Conservation (phyloP, 1,140 invertebrate species). For the Lerema accius region DNA sequence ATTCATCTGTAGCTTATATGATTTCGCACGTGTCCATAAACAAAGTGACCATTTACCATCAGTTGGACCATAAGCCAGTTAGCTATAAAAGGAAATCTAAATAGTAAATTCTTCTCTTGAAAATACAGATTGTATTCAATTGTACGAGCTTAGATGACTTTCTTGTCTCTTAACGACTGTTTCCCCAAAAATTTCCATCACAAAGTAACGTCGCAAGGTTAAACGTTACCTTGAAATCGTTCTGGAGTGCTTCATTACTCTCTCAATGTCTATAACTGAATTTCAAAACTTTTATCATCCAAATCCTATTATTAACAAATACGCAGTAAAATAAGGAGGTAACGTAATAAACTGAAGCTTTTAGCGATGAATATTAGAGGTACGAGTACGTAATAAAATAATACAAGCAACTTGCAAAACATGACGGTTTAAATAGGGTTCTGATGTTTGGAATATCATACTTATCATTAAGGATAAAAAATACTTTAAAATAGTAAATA, state of each 20-base stretch:
- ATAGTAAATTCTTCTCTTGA: no score
- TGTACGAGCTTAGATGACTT: neutral
- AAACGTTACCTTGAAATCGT: neutral
- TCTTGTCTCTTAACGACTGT: neutral
- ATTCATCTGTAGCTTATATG: no score
- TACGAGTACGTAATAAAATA: neutral
- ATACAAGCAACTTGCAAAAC: neutral
- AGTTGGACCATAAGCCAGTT: no score
- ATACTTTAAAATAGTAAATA: no score
- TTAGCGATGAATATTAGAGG: constrained; percentile 14
- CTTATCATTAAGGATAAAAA: no score
- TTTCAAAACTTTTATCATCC: constrained; percentile 14
- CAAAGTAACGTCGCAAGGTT: constrained; percentile 1
- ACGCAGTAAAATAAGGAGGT: constrained; percentile 12
- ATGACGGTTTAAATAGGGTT: no score
- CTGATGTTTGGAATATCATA: no score
- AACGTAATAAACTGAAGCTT: constrained; percentile 26
- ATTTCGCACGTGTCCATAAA: no score
- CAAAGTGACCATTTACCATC: no score
- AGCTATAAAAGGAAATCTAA: no score
- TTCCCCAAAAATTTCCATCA: neutral
- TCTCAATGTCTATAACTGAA: constrained; percentile 9
- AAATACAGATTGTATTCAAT: no score
- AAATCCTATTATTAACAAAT: constrained; percentile 14
- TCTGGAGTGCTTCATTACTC: neutral